Percentiles rank a stretch among this genome's conserved stretches.
Evolutionary conservation across 2,797 vertebrate species (phyloP).

Genomic region (Limosa lapponica): DNA sequence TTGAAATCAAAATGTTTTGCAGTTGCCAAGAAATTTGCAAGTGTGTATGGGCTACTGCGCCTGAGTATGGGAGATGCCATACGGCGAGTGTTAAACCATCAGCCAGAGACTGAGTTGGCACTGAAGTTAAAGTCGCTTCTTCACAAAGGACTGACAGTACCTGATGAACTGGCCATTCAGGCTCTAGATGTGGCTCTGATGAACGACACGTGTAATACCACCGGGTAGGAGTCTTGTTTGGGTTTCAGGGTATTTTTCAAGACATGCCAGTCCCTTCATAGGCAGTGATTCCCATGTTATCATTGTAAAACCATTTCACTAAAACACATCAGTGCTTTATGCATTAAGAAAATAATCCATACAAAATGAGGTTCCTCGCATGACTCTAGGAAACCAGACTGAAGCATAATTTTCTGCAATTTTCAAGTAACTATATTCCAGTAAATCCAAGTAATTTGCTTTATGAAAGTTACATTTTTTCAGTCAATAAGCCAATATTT

Average conservation of each 20-base stretch:
- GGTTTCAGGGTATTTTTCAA: not conserved
- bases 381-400: not conserved
- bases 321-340: not conserved
- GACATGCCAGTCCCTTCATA: not conserved
- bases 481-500: not conserved
- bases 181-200: conserved; percentile 88
- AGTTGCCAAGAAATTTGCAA: conserved; percentile 88
- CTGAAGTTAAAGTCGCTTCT: conserved; percentile 82
- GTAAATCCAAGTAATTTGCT: not conserved
- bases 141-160: conserved; percentile 81
- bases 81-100: conserved; percentile 78
- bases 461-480: not conserved
- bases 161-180: conserved; percentile 88
- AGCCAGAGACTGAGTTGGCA: conserved; percentile 82
- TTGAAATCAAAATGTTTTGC: conserved; percentile 66
- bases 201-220: conserved; percentile 80
- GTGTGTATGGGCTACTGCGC: conserved; percentile 82
- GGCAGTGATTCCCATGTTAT: not conserved
- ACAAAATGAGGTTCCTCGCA: not conserved
- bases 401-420: not conserved
- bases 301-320: not conserved
- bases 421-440: not conserved
- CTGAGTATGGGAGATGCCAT: conserved; percentile 87
- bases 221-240: conserved; percentile 80
- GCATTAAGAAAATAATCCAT: not conserved